phyloP scores from a whole-genome alignment of 2,888 invertebrate genomes.

The Thymelicus acteon region DNA sequence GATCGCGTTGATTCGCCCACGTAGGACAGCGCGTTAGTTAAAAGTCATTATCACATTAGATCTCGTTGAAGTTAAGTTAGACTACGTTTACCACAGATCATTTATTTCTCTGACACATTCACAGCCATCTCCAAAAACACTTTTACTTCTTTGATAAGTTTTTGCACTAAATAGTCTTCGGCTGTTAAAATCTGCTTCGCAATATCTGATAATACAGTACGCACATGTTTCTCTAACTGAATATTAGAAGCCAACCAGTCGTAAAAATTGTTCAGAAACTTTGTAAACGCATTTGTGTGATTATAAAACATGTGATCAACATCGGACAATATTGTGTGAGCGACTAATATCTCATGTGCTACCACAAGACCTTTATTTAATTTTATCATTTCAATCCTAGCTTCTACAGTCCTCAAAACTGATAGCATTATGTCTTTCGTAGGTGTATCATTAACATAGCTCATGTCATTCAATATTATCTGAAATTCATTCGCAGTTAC shows the following conservation, averaged over 20 bases:
- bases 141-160: constrained; percentile 60
- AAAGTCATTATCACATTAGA: no score
- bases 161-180: constrained; percentile 52
- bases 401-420: constrained; percentile 54
- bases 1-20: no score
- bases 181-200: constrained; percentile 45
- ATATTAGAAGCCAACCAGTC: constrained; percentile 52
- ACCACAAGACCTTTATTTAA: constrained; percentile 42
- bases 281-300: constrained; percentile 55
- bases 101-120: constrained; percentile 5
- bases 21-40: no score
- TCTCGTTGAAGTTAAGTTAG: no score
- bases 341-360: constrained; percentile 57
- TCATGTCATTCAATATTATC: constrained; percentile 66
- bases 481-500: constrained; percentile 59
- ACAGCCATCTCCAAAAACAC: constrained; percentile 66
- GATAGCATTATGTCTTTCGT: constrained; percentile 56
- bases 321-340: constrained; percentile 66
- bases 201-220: constrained; percentile 52
- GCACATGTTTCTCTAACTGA: constrained; percentile 45
- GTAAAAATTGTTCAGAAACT: constrained; percentile 53
- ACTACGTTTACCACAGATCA: neutral
- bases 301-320: constrained; percentile 63
- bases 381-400: constrained; percentile 49
- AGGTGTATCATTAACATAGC: constrained; percentile 55